Conservation (phyloP, 2,888 invertebrate species). For the Troides aeacus region DNA sequence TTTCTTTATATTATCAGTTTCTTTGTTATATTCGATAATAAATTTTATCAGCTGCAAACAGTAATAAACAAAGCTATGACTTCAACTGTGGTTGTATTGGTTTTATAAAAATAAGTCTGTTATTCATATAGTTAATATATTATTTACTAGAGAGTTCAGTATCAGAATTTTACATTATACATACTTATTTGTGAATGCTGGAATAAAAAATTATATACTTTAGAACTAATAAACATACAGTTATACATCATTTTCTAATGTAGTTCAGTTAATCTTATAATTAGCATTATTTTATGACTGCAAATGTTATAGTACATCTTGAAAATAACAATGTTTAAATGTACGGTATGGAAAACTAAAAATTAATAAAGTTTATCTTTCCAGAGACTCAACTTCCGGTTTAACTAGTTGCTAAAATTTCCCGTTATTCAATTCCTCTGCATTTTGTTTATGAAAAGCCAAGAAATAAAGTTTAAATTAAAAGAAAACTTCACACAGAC, state of each 20-base stretch:
- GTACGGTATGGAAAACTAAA: constrained; percentile 6
- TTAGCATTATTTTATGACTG: background rate
- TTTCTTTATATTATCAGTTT: background rate
- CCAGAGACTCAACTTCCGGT: constrained; percentile 6
- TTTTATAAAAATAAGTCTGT: too few species aligned
- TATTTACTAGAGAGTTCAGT: too few species aligned
- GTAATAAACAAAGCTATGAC: background rate
- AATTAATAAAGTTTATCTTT: constrained; percentile 1
- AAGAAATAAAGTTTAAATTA: constrained; percentile 28
- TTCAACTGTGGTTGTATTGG: too few species aligned
- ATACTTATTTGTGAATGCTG: too few species aligned
- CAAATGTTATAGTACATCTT: background rate
- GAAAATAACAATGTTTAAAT: background rate
- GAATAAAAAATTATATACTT: too few species aligned
- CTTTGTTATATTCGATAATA: background rate
- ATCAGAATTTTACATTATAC: too few species aligned
- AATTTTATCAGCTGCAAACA: background rate
- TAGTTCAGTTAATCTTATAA: background rate
- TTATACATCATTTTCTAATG: too few species aligned
- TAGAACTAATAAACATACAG: too few species aligned
- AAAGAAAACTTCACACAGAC: constrained; percentile 27
- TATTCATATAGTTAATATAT: too few species aligned
- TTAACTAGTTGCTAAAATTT: constrained; percentile 7
- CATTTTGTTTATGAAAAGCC: constrained; percentile 25
- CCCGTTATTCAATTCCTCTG: constrained; percentile 15